These are phyloP conservation scores for Copsychus sechellarum DNA, from an alignment of 2,113 vertebrate genomes.

Conservation along the genomic window DNA sequence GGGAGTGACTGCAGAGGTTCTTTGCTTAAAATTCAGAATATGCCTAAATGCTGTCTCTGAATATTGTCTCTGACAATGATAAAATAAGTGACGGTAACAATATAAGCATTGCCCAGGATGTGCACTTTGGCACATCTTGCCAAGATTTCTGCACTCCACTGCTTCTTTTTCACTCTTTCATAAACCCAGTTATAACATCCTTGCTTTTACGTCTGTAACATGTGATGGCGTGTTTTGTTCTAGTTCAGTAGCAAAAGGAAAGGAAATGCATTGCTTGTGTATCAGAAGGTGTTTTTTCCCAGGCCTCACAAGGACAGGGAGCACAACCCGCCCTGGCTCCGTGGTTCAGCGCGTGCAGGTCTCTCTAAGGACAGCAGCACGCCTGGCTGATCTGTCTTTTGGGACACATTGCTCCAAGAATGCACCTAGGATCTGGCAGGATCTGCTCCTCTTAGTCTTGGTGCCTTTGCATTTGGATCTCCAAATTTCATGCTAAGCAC, in stretches of 20 bases:
- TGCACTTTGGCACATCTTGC: neutral
- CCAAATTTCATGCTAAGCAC: neutral
- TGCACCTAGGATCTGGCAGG: neutral
- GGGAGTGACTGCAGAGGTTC: neutral
- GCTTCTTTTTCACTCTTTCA: neutral
- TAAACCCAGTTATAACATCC: neutral
- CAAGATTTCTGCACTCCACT: neutral
- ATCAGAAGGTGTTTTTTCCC: neutral
- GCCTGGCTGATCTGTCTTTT: neutral
- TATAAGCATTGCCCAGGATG: neutral
- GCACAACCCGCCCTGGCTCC: neutral
- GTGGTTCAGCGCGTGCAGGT: neutral
- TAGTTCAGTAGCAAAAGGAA: neutral
- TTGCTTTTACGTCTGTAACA: neutral
- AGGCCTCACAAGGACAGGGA: neutral
- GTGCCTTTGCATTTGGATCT: neutral
- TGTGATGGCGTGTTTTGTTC: neutral
- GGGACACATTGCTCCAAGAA: neutral
- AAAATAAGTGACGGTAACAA: neutral
- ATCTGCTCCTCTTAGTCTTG: neutral
- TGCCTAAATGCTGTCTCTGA: neutral
- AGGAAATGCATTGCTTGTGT: neutral
- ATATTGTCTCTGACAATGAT: neutral
- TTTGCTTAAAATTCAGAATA: neutral
- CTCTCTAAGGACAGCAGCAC: neutral